Evolutionary conservation across 1,140 invertebrate genomes (phyloP).

Genomic region (Neotoxoptera formosana): DNA sequence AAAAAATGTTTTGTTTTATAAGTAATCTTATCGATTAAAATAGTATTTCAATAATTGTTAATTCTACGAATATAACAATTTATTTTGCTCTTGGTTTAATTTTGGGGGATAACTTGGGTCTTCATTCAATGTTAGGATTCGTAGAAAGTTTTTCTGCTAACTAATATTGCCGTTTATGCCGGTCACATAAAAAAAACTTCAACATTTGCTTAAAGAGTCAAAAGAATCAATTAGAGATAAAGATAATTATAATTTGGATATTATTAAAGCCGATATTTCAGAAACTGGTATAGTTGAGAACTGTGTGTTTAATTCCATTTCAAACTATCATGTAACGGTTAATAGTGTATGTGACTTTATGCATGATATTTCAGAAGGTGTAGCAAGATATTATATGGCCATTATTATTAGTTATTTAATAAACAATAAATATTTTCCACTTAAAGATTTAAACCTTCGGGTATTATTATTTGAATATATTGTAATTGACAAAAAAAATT

Average conservation of each 20-base stretch:
- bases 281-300: background rate
- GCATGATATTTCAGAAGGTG: background rate
- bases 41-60: background rate
- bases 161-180: background rate
- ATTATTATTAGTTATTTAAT: background rate
- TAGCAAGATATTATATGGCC: background rate
- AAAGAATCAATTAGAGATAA: background rate
- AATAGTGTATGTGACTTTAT: background rate
- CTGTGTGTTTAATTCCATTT: background rate
- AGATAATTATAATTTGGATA: background rate
- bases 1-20: background rate
- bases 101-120: background rate
- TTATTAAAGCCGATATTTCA: background rate
- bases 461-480: background rate
- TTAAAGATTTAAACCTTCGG: background rate
- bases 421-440: background rate
- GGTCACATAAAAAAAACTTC: background rate
- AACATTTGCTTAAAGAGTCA: background rate
- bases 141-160: background rate
- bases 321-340: background rate
- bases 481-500: background rate
- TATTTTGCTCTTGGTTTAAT: background rate
- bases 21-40: background rate
- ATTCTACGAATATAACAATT: background rate
- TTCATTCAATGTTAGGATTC: background rate